phyloP scores from a whole-genome alignment of 2,113 vertebrate genomes.

The Neodontobutis hainanensis region DNA sequence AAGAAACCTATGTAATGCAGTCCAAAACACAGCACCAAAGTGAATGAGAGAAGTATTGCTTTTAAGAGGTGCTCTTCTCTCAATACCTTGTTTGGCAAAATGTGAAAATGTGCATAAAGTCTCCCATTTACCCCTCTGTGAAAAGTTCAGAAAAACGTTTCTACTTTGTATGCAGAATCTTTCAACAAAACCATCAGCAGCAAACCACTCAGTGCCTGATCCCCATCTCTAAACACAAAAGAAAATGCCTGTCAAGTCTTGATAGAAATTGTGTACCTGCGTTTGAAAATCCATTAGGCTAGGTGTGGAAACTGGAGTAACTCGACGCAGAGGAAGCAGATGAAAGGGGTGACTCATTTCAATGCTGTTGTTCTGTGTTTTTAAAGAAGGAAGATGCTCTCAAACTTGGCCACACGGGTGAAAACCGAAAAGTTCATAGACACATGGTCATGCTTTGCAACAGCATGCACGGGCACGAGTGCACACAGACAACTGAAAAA shows the following conservation, averaged over 20 bases:
- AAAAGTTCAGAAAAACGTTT: conserved; percentile 67
- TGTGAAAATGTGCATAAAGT: conserved; percentile 53
- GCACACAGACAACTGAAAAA: conserved; percentile 26
- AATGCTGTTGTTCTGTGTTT: conserved; percentile 56
- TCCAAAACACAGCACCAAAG: conserved; percentile 18
- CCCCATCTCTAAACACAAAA: conserved; percentile 70
- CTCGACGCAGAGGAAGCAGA: conserved; percentile 63
- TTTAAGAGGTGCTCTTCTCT: conserved; percentile 35
- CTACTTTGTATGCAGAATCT: conserved; percentile 65
- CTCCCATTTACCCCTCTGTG: conserved; percentile 64
- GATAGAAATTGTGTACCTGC: conserved; percentile 71
- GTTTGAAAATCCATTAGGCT: conserved; percentile 78
- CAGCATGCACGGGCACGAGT: conserved; percentile 33
- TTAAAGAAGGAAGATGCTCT: conserved; percentile 60
- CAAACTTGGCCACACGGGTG: conserved; percentile 38
- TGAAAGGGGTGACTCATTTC: conserved; percentile 70
- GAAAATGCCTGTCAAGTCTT: conserved; percentile 73
- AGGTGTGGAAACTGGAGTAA: conserved; percentile 62
- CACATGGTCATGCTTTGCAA: conserved; percentile 33
- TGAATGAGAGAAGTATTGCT: conserved; percentile 17
- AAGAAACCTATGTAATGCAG: neutral
- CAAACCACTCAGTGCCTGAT: conserved; percentile 69
- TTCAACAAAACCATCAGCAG: conserved; percentile 60
- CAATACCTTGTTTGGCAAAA: conserved; percentile 42
- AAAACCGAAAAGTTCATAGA: conserved; percentile 57